Base-by-base conservation (phyloP, 64 coral and sea anemone genomes). In the Cladopsammia gracilis region DNA sequence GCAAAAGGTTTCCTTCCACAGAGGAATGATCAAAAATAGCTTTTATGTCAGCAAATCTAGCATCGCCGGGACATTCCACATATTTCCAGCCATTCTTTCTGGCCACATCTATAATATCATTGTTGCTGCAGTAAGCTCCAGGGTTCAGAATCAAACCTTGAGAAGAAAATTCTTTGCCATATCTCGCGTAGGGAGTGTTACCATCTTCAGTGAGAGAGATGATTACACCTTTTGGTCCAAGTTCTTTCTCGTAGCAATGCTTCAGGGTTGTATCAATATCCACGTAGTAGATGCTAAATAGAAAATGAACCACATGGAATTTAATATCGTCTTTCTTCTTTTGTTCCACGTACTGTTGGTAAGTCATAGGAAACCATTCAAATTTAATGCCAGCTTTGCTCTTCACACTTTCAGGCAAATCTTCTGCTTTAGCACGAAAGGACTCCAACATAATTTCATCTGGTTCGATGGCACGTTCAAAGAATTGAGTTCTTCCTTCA, bases 31-130 rank as follows among this genome's bases (percentile, higher is more conserved):
- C 76, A 82, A 88, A 89, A 23, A 83, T 74, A 62, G 69, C 66
- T 3, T 53, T 68, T 43, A 83, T 87, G n/a, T 94, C 92, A 43
- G 67, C 8, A 12, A 75, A 48, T 61, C 62, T 53, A 19, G n/a
- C n/a, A n/a, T 76, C 47, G 14, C 34, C 15, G 60, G 76, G 78
- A 77, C 73, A 67, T 20, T 71, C 53, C 13, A 73, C 12, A 56
- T 79, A 48, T 64, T 73, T 87, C 83, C 83, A 93, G 10, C 60
- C 43, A 69, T 87, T 66, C 71, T 87, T 88, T n/a, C 78, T 51
- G 20, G 84, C 83, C 65, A 93, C 53, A 19, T 54, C 62, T 44
- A 19, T 45, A 7, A 93, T 12, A 52, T 48, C 58, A 19, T 88
- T 48, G n/a, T 12, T 81, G 3, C 47, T 72, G 20, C n/a, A 16